Base-by-base conservation (phyloP, 2,113 vertebrate species). In the Hippocampus zosterae region DNA sequence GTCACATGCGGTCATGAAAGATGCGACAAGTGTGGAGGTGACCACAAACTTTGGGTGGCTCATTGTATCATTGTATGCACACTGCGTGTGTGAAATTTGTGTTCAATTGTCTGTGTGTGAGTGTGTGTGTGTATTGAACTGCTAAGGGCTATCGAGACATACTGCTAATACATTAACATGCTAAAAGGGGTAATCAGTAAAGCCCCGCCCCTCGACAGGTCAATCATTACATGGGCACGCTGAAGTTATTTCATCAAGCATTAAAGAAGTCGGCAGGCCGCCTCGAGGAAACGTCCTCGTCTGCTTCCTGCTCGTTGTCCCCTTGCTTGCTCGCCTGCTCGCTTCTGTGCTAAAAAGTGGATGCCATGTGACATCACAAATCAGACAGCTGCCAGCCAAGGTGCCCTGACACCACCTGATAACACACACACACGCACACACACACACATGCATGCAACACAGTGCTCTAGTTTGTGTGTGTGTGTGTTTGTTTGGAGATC, bases 171-270 rank as follows among this genome's bases (percentile, higher is more conserved):
- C 18, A 23, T 23, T 65, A 66, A 25, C 11, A 52, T 29, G 46
- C 44, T 52, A 67, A 67, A 48, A 50, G 18, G 27, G 27, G 18
- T 5, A 4, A 12, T 18, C 29, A 29, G 27, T 11, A 25, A 29
- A 66, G 65, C 37, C 8, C 52, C 48, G 44, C 65, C 65, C 33
- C 40, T 15, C 3, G 13, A n/a, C 9, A 2, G 48, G 80, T 84
- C 66, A 84, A 84, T 84, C 73, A 86, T 86, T 84, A 44, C 23
- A 16, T 2, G 2, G 16, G 44, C 3, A 23, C 44, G 9, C 19
- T 23, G 18, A 66, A 15, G 66, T 86, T 85, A 72, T 82, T 79
- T 40, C 77, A 63, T 86, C 72, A 86, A 67, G 41, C 67, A 82
- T 86, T 85, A 82, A 82, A 78, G 33, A 37, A 8, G 52, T 21